These are phyloP conservation scores for Heterocephalus glaber DNA, from an alignment of 2,113 vertebrate species.

Conservation along the genomic window DNA sequence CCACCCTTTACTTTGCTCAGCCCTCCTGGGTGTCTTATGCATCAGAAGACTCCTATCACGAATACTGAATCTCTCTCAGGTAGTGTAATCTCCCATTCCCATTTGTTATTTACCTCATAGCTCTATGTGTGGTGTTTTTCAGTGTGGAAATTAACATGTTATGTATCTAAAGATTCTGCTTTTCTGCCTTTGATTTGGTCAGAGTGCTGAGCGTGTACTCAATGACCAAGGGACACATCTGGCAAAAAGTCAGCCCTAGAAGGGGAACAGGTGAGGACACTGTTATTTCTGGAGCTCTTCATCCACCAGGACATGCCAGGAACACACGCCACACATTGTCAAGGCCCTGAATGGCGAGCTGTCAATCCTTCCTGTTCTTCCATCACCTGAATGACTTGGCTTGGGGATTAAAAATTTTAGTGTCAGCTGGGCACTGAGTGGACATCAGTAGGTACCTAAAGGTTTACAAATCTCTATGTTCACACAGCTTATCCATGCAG, in stretches of 20 bases:
- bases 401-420: neutral
- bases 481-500: neutral
- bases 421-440: neutral
- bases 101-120: neutral
- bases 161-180: neutral
- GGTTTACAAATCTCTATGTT: neutral
- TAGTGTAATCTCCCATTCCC: neutral
- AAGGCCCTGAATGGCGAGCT: neutral
- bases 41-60: neutral
- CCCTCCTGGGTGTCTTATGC: neutral
- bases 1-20: neutral
- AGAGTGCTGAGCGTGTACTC: neutral
- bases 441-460: neutral
- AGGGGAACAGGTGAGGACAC: neutral
- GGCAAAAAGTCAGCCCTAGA: neutral
- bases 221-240: neutral
- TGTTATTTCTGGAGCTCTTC: neutral
- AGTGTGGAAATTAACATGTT: neutral
- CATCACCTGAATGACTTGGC: neutral
- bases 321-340: accelerated
- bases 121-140: neutral
- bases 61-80: neutral
- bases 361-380: neutral
- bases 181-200: neutral
- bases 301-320: neutral